A percentile compares a stretch with the other conserved stretches of the same genome.
Conservation (phyloP, 2,888 invertebrate genomes). For the Drosophila nr. perissopoda region DNA sequence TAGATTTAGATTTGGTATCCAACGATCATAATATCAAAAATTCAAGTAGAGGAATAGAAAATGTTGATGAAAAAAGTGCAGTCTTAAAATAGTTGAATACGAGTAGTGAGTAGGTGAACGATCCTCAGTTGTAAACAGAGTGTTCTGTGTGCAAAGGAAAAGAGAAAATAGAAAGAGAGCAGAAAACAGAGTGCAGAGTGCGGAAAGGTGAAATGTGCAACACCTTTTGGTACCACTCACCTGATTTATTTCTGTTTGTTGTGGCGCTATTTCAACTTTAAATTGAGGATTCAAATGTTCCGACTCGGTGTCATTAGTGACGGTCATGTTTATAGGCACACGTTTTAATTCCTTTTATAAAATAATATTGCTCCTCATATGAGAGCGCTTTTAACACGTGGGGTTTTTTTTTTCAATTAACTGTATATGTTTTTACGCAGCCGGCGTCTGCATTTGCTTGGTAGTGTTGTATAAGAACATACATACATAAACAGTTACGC, state of each 20-base stretch:
- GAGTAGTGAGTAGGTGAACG: constrained; percentile 39
- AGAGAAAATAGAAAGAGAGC: neutral
- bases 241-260: constrained; percentile 65
- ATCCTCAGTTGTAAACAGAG: constrained; percentile 47
- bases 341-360: constrained; percentile 22
- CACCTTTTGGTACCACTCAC: constrained; percentile 54
- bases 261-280: constrained; percentile 61
- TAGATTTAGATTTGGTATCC: neutral
- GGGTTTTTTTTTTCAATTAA: constrained; percentile 28
- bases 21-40: constrained; percentile 9
- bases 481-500: constrained; percentile 12
- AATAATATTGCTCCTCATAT: constrained; percentile 28
- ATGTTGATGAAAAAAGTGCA: constrained; percentile 2
- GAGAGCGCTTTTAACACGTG: constrained; percentile 16
- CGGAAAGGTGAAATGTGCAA: neutral
- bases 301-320: constrained; percentile 41
- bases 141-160: neutral
- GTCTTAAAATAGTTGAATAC: constrained; percentile 4
- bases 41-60: neutral
- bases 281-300: constrained; percentile 60
- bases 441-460: constrained; percentile 30
- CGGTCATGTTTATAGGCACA: constrained; percentile 49
- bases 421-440: constrained; percentile 20
- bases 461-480: constrained; percentile 67
- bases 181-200: neutral